phyloP scores from a whole-genome alignment of 1,140 invertebrate species.

The Bradysia coprophila region DNA sequence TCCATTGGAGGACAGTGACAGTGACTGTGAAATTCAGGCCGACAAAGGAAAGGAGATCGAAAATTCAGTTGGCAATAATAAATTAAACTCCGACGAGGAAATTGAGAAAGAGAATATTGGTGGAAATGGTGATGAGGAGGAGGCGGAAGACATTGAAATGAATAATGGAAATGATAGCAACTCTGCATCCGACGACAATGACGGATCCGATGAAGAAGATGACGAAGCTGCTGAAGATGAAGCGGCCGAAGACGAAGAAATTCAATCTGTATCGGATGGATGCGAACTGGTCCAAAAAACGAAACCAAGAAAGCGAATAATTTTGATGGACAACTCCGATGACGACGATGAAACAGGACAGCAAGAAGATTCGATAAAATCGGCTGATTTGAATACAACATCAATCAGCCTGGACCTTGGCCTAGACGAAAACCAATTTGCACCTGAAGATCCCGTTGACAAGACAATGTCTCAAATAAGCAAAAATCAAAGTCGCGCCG shows the following conservation, averaged over 20 bases:
- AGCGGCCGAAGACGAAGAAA: slow-evolving; percentile 9
- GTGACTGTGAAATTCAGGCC: no score
- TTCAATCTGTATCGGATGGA: slow-evolving; percentile 4
- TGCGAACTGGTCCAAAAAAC: no score
- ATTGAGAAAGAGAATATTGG: slow-evolving; percentile 1
- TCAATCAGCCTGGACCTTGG: no score
- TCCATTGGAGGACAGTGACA: slow-evolving; percentile 9
- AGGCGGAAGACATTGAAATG: slow-evolving; percentile 13
- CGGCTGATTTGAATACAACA: no score
- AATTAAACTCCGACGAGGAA: background rate
- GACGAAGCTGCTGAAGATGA: slow-evolving; percentile 9
- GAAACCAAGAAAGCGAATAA: no score
- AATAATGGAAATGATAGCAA: slow-evolving; percentile 6
- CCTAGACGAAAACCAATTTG: no score
- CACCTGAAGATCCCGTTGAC: no score
- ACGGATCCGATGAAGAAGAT: slow-evolving; percentile 14
- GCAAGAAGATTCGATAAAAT: no score
- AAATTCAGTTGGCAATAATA: background rate
- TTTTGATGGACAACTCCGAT: slow-evolving; percentile 12
- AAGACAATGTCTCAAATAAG: no score
- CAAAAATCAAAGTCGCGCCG: no score
- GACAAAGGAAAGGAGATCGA: background rate
- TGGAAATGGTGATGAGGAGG: slow-evolving; percentile 17
- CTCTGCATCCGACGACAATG: slow-evolving; percentile 15
- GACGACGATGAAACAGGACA: no score